Conservation (phyloP, 2,888 invertebrate genomes). For the Drosophila basisetae region DNA sequence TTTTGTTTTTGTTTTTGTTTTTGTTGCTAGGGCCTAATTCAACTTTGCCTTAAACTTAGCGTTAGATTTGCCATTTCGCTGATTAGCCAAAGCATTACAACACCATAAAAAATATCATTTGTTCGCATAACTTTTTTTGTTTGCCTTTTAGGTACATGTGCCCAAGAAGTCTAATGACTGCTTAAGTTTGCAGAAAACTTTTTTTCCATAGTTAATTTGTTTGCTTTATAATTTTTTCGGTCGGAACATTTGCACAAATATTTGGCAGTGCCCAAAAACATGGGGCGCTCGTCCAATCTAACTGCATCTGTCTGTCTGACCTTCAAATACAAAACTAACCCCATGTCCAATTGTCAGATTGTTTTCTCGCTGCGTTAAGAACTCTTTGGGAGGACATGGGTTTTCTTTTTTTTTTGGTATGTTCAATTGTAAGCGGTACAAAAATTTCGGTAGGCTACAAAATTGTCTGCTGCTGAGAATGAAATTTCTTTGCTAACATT, state of each 20-base stretch:
- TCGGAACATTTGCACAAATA: constrained; percentile 30
- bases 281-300: constrained; percentile 17
- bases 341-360: constrained; percentile 16
- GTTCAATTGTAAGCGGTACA: constrained; percentile 63
- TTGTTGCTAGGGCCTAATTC: constrained; percentile 61
- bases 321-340: constrained; percentile 50
- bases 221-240: constrained; percentile 9
- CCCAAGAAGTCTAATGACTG: constrained; percentile 53
- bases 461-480: constrained; percentile 51
- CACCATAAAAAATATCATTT: constrained; percentile 74
- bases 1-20: constrained; percentile 32
- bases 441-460: constrained; percentile 66
- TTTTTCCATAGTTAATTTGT: constrained; percentile 36
- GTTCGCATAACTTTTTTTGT: constrained; percentile 42
- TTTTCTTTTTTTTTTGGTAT: constrained; percentile 12
- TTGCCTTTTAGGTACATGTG: constrained; percentile 65
- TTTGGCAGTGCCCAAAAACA: constrained; percentile 39
- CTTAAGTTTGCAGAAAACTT: constrained; percentile 42
- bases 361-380: constrained; percentile 11
- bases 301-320: constrained; percentile 46
- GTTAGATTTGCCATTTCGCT: constrained; percentile 44
- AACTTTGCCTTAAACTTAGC: constrained; percentile 63
- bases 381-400: constrained; percentile 7
- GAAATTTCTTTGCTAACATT: constrained; percentile 35
- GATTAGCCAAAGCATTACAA: constrained; percentile 70